phyloP scores from a whole-genome alignment of 1,140 invertebrate species.

The Drosophila pruinosa region DNA sequence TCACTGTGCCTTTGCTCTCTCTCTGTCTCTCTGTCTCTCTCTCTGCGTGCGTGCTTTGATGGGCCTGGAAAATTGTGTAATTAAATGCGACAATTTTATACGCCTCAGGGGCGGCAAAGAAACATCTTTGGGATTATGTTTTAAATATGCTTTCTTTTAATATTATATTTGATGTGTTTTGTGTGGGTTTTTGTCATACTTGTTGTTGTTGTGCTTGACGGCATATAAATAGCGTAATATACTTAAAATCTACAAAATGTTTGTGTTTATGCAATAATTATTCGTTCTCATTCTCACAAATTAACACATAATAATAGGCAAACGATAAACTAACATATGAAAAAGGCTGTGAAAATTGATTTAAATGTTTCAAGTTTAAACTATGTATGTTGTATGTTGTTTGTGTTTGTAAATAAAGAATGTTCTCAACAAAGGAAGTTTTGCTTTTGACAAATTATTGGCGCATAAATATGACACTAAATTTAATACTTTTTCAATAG shows the following conservation, averaged over 20 bases:
- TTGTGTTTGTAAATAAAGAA: slow-evolving; percentile 19
- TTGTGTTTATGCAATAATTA: slow-evolving; percentile 36
- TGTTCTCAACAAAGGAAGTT: slow-evolving; percentile 44
- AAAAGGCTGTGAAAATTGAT: slow-evolving; percentile 23
- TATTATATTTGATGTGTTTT: slow-evolving; percentile 55
- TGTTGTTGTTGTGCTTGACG: slow-evolving; percentile 28
- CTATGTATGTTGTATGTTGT: slow-evolving; percentile 21
- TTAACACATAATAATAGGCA: slow-evolving; percentile 19
- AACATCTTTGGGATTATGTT: slow-evolving; percentile 40
- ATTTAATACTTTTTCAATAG: slow-evolving; percentile 79
- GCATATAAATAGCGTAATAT: slow-evolving; percentile 68
- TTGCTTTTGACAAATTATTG: slow-evolving; percentile 36
- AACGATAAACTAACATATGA: slow-evolving; percentile 27
- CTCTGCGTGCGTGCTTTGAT: slow-evolving; percentile 7
- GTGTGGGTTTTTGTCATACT: slow-evolving; percentile 17
- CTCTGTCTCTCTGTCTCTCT: background rate
- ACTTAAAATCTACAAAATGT: slow-evolving; percentile 59
- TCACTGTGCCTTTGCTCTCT: background rate
- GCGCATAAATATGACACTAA: slow-evolving; percentile 79
- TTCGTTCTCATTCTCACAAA: slow-evolving; percentile 19
- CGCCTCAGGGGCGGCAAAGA: slow-evolving; percentile 30
- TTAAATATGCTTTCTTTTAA: slow-evolving; percentile 74
- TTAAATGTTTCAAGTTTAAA: too few species aligned
- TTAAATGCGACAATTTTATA: slow-evolving; percentile 80
- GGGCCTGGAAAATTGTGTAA: slow-evolving; percentile 46